A percentile compares a stretch with the other conserved stretches of the same genome.
Conservation (phyloP, 2,888 invertebrate genomes). For the Helobdella robusta region DNA sequence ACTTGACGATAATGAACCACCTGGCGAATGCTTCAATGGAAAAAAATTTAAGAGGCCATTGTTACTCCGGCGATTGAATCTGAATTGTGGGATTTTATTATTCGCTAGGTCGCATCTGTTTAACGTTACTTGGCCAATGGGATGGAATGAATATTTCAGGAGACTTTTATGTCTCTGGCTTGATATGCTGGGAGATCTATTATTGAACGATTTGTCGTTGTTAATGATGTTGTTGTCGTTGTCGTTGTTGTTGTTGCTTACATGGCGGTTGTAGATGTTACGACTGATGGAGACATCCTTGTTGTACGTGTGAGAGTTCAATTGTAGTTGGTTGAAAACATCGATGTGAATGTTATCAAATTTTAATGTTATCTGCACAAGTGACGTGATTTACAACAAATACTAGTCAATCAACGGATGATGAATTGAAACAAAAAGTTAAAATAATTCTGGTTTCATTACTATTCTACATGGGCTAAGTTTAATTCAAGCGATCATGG, state of each 20-base stretch:
- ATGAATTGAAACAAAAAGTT: not conserved
- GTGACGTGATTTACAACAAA: not conserved
- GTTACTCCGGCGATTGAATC: not conserved
- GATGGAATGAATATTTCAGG: not conserved
- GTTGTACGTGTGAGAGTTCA: not conserved
- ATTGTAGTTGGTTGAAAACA: not conserved
- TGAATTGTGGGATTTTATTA: not conserved
- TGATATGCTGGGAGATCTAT: not conserved
- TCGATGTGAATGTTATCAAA: slow-evolving; percentile 17
- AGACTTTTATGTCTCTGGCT: too few relatives aligned
- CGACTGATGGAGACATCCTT: not conserved
- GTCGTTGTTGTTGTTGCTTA: not conserved
- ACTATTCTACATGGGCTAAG: not conserved
- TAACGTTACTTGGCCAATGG: not conserved
- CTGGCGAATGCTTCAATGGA: slow-evolving; percentile 18
- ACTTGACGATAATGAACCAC: not conserved
- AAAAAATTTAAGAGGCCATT: not conserved
- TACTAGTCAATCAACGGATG: not conserved
- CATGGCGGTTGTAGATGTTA: not conserved
- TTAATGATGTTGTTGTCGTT: not conserved
- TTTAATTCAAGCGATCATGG: not conserved
- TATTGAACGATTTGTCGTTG: not conserved
- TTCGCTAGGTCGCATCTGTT: not conserved
- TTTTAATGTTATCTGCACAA: slow-evolving; percentile 12
- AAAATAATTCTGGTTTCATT: too few relatives aligned